phyloP scores from a whole-genome alignment of 2,113 vertebrate species.

The Promerops cafer region DNA sequence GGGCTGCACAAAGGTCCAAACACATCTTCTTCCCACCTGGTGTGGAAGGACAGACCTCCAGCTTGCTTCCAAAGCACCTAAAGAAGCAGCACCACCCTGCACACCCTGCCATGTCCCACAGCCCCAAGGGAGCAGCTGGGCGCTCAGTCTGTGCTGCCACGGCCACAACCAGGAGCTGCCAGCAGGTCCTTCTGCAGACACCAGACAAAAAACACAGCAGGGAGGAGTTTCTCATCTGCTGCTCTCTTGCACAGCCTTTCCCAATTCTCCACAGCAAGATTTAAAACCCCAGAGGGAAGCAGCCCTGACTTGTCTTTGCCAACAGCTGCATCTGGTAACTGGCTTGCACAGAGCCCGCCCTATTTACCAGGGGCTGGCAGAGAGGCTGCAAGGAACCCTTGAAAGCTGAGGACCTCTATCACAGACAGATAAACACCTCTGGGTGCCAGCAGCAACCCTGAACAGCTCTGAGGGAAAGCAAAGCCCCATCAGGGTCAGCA shows the following conservation, averaged over 20 bases:
- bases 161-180: rapidly evolving
- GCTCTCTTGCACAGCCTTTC: not conserved
- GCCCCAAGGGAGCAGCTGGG: rapidly evolving
- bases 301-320: not conserved
- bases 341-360: rapidly evolving
- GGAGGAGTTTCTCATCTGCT: not conserved
- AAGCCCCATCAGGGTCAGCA: not conserved
- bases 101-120: not conserved
- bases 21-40: rapidly evolving
- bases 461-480: not conserved
- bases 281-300: not conserved
- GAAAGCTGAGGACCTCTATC: not conserved
- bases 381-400: not conserved
- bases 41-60: not conserved
- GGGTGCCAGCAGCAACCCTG: not conserved
- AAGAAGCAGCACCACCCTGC: not conserved
- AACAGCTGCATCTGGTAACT: not conserved
- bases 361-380: rapidly evolving
- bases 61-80: not conserved
- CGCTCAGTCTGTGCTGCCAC: not conserved
- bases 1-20: rapidly evolving
- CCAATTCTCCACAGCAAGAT: not conserved
- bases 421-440: not conserved
- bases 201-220: not conserved
- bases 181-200: not conserved